Conservation (phyloP, 2,113 vertebrate species). For the Baryphthengus martii region DNA sequence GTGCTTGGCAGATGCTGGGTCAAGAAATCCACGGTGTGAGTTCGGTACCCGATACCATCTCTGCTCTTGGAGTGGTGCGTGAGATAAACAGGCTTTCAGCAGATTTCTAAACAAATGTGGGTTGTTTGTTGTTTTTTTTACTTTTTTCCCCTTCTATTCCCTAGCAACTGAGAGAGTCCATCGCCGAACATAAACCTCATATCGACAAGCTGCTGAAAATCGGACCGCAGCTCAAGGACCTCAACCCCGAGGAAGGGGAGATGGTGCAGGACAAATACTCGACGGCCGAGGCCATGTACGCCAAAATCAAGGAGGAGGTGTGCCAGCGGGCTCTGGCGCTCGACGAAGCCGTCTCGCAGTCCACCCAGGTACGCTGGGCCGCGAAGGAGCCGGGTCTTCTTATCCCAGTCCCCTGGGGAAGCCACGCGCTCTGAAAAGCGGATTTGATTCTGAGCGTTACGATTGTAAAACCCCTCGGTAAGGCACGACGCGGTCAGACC, state of each 20-base stretch:
- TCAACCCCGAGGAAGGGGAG: constrained; percentile 88
- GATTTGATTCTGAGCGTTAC: neutral
- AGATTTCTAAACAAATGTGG: neutral
- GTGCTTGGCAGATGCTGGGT: constrained; percentile 6
- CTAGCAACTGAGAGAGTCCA: constrained; percentile 93
- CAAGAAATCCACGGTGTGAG: neutral
- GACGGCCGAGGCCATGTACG: constrained; percentile 81
- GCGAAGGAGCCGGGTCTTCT: neutral
- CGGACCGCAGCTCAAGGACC: constrained; percentile 89
- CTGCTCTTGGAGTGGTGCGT: neutral
- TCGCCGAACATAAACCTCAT: constrained; percentile 96
- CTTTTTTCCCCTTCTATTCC: neutral
- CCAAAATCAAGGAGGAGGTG: constrained; percentile 91
- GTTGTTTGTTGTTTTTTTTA: neutral
- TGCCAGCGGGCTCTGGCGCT: constrained; percentile 84
- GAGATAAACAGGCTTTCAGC: neutral
- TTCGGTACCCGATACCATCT: neutral
- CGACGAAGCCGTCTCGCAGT: constrained; percentile 93
- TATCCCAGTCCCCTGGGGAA: neutral
- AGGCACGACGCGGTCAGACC: neutral
- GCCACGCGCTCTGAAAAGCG: neutral
- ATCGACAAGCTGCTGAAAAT: constrained; percentile 98
- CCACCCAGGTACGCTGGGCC: constrained; percentile 82
- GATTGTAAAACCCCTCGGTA: neutral
- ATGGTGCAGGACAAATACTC: constrained; percentile 84